Conservation (phyloP, 2,113 vertebrate species). For the Apteryx owenii region DNA sequence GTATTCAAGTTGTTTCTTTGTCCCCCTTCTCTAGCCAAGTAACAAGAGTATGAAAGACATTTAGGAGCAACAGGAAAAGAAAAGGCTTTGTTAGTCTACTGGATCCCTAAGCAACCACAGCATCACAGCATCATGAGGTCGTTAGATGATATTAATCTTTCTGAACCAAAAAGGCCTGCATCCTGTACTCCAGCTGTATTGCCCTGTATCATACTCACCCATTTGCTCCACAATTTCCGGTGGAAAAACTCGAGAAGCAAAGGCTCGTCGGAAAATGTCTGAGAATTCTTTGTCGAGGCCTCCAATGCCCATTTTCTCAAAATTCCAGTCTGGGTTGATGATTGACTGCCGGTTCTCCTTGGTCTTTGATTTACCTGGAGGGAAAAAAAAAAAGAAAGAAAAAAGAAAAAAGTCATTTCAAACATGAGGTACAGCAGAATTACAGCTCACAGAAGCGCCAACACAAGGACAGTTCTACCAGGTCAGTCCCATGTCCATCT, state of each 20-base stretch:
- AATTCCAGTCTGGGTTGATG: constrained; percentile 99
- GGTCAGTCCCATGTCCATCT: accelerated
- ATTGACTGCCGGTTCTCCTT: constrained; percentile 94
- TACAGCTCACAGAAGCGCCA: not conserved
- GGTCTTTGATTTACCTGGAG: constrained; percentile 91
- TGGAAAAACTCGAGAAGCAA: constrained; percentile 96
- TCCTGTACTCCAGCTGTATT: not conserved
- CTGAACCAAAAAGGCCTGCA: not conserved
- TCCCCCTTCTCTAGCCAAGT: not conserved
- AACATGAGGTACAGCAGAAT: not conserved
- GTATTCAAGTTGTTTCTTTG: not conserved
- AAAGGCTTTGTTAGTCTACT: not conserved
- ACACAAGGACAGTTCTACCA: not conserved
- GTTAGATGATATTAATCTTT: not conserved
- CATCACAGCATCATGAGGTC: accelerated
- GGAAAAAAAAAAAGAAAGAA: not conserved
- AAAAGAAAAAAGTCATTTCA: not conserved
- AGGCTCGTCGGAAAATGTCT: constrained; percentile 94
- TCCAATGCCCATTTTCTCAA: constrained; percentile 98
- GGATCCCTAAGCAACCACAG: not conserved
- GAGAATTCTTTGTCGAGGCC: constrained; percentile 98
- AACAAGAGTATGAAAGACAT: not conserved
- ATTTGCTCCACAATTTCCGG: constrained; percentile 97
- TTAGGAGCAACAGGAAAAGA: not conserved
- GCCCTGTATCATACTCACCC: constrained; percentile 82